Conservation (phyloP, 2,888 invertebrate genomes). For the Rhopalosiphum nymphaeae region DNA sequence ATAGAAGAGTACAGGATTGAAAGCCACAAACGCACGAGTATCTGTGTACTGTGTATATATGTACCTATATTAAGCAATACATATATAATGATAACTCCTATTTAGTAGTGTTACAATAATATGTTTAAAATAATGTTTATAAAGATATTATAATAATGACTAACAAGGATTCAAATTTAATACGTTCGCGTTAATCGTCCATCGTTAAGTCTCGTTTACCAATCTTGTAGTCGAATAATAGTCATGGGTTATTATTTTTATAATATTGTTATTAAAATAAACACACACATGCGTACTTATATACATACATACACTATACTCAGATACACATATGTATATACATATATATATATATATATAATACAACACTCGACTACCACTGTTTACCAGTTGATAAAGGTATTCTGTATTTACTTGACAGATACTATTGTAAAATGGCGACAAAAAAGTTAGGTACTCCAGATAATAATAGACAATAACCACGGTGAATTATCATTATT, state of each 20-base stretch:
- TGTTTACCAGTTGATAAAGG: neutral
- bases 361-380: neutral
- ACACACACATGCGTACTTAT: neutral
- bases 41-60: neutral
- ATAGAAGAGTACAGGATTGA: neutral
- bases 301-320: neutral
- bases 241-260: neutral
- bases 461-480: neutral
- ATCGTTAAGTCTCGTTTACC: neutral
- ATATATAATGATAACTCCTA: neutral
- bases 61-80: neutral
- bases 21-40: neutral
- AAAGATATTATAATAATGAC: conserved; percentile 9
- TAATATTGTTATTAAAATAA: neutral
- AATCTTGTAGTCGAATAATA: neutral
- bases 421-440: neutral
- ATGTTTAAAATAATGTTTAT: neutral
- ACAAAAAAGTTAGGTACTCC: neutral
- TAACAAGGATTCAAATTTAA: neutral
- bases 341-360: neutral
- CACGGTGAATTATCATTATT: neutral
- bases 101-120: neutral
- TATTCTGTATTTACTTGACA: neutral
- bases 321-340: neutral
- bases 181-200: neutral